Evolutionary conservation across 1,140 invertebrate genomes (phyloP), one percentile per base, ranked within the genome.

Genomic region (Ylistrum balloti): DNA sequence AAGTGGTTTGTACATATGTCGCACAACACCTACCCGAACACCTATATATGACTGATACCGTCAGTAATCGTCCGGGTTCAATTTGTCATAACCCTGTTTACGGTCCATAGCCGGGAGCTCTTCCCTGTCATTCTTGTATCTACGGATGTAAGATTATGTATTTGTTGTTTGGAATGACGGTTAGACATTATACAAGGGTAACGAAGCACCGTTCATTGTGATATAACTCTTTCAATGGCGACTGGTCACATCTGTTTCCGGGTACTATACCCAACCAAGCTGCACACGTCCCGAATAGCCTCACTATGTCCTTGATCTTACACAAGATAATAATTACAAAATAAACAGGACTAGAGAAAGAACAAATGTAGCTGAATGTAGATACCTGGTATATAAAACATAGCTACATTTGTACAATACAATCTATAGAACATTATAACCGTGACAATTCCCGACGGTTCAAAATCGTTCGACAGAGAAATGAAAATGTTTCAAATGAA

Each of bases 41-140:
- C 56, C 56, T 28, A 48, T 1, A n/a, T n/a, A n/a, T n/a, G 5
- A 38, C 35, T 7, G 35, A 1, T 74, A 28, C 41, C 41, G 5
- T 13, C 10, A 1, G 41, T 45, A 45, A 9, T 45, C 1, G 0
- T 45, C 41, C 9, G 41, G 35, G 41, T 45, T 17, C 41, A 45
- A 45, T 17, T 17, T 45, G 41, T 45, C 41, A 45, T 45, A 7
- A 74, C 11, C 56, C 9, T 1, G 56, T 5, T n/a, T 5, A 74
- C 22, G n/a, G n/a, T 74, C 56, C 56, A 11, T 74, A 74, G 56
- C 56, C 56, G 56, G 56, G 28, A 74, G 56, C 56, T 74, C 56
- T 74, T 17, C n/a, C 2, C 22, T 9, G 56, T 74, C 56, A 74
- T 74, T 11, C 2, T 56, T 56, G 20, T 20, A 20, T 74, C n/a